Base-by-base conservation (phyloP, 2,888 invertebrate species). In the Odontocerum albicorne region DNA sequence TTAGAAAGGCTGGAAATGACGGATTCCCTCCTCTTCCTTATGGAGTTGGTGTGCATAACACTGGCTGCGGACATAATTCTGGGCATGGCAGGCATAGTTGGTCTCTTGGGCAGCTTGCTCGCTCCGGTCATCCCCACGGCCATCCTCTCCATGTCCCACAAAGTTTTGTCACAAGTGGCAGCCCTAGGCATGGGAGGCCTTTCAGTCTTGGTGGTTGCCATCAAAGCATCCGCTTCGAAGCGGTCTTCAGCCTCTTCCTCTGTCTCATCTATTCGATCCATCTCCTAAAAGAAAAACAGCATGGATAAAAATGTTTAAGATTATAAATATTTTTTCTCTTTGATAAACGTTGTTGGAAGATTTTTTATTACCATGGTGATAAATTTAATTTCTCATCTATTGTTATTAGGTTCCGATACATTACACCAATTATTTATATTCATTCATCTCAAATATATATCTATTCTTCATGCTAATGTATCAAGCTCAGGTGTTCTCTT, bases 1-100 rank as follows among this genome's bases (percentile, higher is more conserved):
- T 85, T 81, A 1, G 87, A 87, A 62, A 86, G 81, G 66, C 84
- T 86, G 13, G 87, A 86, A 63, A 87, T 83, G 31, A 87, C 84
- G 1, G 87, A 87, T 44, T 82, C 82, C 66, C 84, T 84, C 59
- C 84, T 74, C 55, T 74, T 74, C 16, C 83, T 68, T 8, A 80
- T 71, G 8, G 78, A 74, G 4, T 31, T 31, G 4, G 77, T 73
- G 15, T 55, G 55, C 38, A 51, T 73, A 7, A 72, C 62, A 61
- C 81, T 82, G 1, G 74, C 74, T 45, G 72, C 73, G 0, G 78
- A 78, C 3, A 74, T 76, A 10, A 77, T 75, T 22, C 77, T 63
- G 12, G 74, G 76, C 76, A 78, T 77, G 2, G 72, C 72, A 0
- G 71, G 77, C 20, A 78, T 74, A 0, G 78, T 77, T 2, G 77